Percentiles rank a stretch among this genome's conserved stretches.
phyloP scores from a whole-genome alignment of 2,113 vertebrate genomes.

The Cariama cristata region DNA sequence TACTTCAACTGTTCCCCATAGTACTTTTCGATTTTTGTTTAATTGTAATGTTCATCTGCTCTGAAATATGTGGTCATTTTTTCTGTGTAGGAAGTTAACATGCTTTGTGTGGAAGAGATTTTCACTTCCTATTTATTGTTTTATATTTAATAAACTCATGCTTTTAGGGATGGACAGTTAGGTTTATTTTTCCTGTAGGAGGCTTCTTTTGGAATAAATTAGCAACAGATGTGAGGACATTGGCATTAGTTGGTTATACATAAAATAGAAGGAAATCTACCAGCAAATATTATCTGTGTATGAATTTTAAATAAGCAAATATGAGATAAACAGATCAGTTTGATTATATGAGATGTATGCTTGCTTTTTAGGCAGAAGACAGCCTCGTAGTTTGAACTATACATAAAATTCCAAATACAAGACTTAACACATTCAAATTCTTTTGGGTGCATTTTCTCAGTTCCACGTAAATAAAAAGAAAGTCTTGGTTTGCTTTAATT shows the following conservation, averaged over 20 bases:
- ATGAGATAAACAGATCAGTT: neutral
- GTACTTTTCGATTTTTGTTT: neutral
- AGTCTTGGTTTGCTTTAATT: neutral
- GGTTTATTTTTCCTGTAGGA: neutral
- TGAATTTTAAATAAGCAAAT: neutral
- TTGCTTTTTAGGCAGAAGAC: neutral
- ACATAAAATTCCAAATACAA: neutral
- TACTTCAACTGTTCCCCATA: neutral
- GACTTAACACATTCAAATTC: rapidly evolving
- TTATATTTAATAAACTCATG: neutral
- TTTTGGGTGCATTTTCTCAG: neutral
- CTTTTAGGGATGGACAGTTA: neutral
- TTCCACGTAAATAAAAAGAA: neutral
- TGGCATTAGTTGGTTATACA: neutral
- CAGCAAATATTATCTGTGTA: neutral
- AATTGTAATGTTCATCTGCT: neutral
- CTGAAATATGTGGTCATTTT: neutral
- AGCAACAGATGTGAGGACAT: neutral
- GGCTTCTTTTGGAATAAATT: neutral
- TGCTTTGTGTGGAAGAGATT: neutral
- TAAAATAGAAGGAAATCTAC: neutral
- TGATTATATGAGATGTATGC: too few species aligned
- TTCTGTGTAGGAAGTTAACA: neutral
- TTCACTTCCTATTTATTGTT: neutral
- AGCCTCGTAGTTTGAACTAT: rapidly evolving